Evolutionary conservation across 2,113 vertebrate species (phyloP).

Genomic region (Bos javanicus): DNA sequence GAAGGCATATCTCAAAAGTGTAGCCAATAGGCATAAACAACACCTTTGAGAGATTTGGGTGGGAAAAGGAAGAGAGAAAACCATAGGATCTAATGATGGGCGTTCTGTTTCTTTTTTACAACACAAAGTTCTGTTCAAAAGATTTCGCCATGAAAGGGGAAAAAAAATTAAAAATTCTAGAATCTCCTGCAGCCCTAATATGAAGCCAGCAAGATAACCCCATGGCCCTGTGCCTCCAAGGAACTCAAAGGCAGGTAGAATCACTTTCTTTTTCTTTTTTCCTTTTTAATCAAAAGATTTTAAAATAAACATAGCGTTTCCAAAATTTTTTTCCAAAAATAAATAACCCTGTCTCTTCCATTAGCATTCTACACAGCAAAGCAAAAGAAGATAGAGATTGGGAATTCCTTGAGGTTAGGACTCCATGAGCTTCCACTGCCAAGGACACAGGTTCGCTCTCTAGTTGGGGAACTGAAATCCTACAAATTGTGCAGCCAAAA

Average conservation of each 20-base stretch:
- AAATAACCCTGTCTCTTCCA: background rate
- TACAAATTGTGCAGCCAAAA: background rate
- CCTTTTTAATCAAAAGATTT: background rate
- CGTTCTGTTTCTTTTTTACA: conserved; percentile 4
- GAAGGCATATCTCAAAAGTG: background rate
- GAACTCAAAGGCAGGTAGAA: background rate
- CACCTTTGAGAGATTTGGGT: background rate
- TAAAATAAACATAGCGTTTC: background rate
- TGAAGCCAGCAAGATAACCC: background rate
- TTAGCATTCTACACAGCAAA: background rate
- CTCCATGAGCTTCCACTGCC: background rate
- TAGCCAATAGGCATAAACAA: background rate
- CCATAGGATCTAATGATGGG: background rate
- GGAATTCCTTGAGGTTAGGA: background rate
- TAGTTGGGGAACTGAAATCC: background rate
- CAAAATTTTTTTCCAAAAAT: background rate
- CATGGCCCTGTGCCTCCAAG: background rate
- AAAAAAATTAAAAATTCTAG: background rate
- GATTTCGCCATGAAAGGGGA: background rate
- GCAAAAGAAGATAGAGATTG: background rate
- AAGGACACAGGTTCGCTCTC: background rate
- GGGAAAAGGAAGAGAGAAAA: background rate
- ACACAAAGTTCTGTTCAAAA: background rate
- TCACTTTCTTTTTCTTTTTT: background rate
- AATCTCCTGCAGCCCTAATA: background rate